Evolutionary conservation across 2,888 invertebrate species (phyloP).

Genomic region (Cosmia pyralina): DNA sequence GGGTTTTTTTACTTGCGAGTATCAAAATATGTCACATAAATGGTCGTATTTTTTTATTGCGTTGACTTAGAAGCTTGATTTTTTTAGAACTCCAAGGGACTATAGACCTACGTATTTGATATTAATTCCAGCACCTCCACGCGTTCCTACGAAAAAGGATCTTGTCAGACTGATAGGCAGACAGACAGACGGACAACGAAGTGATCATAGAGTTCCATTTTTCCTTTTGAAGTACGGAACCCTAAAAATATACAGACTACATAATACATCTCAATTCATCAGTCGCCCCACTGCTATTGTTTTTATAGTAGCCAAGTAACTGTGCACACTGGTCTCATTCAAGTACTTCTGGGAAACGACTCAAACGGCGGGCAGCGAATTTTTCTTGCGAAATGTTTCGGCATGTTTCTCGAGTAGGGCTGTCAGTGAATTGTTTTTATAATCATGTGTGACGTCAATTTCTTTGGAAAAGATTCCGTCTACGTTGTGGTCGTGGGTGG

Average conservation of each 20-base stretch:
- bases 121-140: too few species aligned
- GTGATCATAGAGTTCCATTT: too few species aligned
- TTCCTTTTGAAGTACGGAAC: too few species aligned
- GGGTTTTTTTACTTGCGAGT: too few species aligned
- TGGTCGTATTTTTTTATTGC: too few species aligned
- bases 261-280: slow-evolving; percentile 5
- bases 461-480: neutral
- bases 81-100: too few species aligned
- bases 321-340: slow-evolving; percentile 42
- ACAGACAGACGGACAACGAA: too few species aligned
- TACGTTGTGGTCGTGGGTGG: slow-evolving; percentile 14
- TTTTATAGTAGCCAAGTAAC: slow-evolving; percentile 28
- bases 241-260: neutral
- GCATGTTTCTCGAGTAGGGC: slow-evolving; percentile 15
- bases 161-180: too few species aligned
- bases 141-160: too few species aligned
- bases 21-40: too few species aligned
- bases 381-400: slow-evolving; percentile 61
- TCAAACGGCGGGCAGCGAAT: slow-evolving; percentile 19
- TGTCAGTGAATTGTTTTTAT: slow-evolving; percentile 9
- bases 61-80: too few species aligned
- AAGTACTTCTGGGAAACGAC: slow-evolving; percentile 51
- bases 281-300: slow-evolving; percentile 29
- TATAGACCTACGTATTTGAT: too few species aligned
- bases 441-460: neutral